Evolutionary conservation across 2,113 vertebrate species (phyloP), one percentile per base, ranked within the genome.

Genomic region (Shinisaurus crocodilurus): DNA sequence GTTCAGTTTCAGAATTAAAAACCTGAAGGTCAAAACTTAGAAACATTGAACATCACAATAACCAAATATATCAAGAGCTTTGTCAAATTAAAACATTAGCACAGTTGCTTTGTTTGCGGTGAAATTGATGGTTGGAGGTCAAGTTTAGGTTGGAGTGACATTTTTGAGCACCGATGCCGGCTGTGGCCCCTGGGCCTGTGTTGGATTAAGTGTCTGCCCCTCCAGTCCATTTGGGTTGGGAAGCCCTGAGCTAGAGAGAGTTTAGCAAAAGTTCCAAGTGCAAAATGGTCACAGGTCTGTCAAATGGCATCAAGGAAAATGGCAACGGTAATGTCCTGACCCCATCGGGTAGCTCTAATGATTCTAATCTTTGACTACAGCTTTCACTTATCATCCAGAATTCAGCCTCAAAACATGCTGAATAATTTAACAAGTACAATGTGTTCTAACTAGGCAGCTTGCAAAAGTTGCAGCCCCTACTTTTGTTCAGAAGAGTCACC

Each of bases 361-460:
- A 97, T 97, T 97, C 96, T 98, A 98, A 98, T 98, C 96, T 95
- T 95, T 97, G 98, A 95, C 95, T 98, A 97, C 97, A 98, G 97
- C 96, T 97, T 98, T 98, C 97, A 96, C 96, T 96, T 95, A 96
- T 94, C 95, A 97, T 97, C 97, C 97, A 96, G 96, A 96, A 96
- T 96, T 96, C 90, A 97, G 94, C 95, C 96, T 96, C 95, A 94
- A 96, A 97, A 96, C 65, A 92, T 96, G 91, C 90, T 98, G 97
- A 98, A 99, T 99, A 97, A 99, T 99, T 98, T 96, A 99, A 96
- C 94, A 96, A 96, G 96, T 97, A 97, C 96, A 97, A 97, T 97
- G 96, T 98, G 97, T 97, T 98, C 96, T 96, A 95, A 96, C 93
- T 91, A 90, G 84, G 85, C 77, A 95, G 93, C 96, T 93, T 94